Conservation (phyloP, 2,113 vertebrate genomes). For the Lophura nycthemera region DNA sequence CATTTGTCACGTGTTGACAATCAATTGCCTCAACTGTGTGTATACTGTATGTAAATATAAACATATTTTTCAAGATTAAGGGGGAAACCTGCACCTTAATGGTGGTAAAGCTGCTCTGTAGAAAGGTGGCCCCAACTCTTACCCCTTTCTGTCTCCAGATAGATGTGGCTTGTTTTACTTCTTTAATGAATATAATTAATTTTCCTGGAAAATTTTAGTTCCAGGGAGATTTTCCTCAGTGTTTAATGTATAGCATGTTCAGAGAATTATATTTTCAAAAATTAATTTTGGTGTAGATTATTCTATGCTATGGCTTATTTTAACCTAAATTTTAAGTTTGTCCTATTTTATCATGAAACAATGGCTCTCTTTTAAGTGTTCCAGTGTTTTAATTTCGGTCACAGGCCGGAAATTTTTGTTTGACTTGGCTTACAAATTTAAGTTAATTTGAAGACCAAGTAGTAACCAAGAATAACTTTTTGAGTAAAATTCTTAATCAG, state of each 20-base stretch:
- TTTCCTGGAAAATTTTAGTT: slow-evolving; percentile 61
- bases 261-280: slow-evolving; percentile 65
- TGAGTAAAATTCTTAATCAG: not conserved
- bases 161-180: slow-evolving; percentile 44
- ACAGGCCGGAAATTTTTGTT: slow-evolving; percentile 45
- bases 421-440: slow-evolving; percentile 35
- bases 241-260: slow-evolving; percentile 53
- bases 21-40: slow-evolving; percentile 74
- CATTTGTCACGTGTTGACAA: slow-evolving; percentile 73
- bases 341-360: slow-evolving; percentile 52
- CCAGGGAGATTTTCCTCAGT: slow-evolving; percentile 49
- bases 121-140: slow-evolving; percentile 40
- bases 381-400: slow-evolving; percentile 3
- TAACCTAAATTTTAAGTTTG: slow-evolving; percentile 50
- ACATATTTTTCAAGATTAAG: slow-evolving; percentile 60
- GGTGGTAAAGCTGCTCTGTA: slow-evolving; percentile 58
- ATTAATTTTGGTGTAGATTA: slow-evolving; percentile 56
- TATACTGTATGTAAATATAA: slow-evolving; percentile 73
- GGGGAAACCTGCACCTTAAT: slow-evolving; percentile 48
- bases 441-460: not conserved
- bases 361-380: slow-evolving; percentile 36
- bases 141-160: slow-evolving; percentile 52
- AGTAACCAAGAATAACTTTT: not conserved
- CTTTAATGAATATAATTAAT: slow-evolving; percentile 46
- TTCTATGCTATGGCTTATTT: slow-evolving; percentile 63